These are phyloP conservation scores for Agriopis aurantiaria DNA, from an alignment of 2,888 invertebrate species.

Conservation along the genomic window DNA sequence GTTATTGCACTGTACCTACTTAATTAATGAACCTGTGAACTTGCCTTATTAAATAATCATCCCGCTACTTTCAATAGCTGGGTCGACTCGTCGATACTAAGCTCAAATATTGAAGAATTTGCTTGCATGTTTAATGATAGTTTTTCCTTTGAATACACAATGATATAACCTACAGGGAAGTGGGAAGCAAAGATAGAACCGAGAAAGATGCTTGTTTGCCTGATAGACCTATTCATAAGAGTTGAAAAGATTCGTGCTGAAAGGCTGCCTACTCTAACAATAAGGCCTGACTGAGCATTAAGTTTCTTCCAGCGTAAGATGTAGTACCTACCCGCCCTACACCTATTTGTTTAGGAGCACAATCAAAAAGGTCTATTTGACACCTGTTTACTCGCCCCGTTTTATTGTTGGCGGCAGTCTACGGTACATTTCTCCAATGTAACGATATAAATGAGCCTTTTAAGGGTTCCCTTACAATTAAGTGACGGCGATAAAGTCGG, in stretches of 20 bases:
- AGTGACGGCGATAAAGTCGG: slow-evolving; percentile 41
- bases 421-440: slow-evolving; percentile 45
- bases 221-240: slow-evolving; percentile 28
- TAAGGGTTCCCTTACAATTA: slow-evolving; percentile 47
- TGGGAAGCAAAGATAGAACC: slow-evolving; percentile 14
- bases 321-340: slow-evolving; percentile 15
- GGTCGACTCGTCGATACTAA: too few relatives aligned
- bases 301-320: slow-evolving; percentile 27
- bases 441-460: slow-evolving; percentile 46
- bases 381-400: slow-evolving; percentile 54
- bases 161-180: not conserved
- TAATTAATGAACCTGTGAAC: too few relatives aligned
- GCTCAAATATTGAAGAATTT: not conserved
- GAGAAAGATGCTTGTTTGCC: slow-evolving; percentile 22
- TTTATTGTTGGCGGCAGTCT: slow-evolving; percentile 55
- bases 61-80: too few relatives aligned
- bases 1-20: too few relatives aligned
- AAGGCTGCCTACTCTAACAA: slow-evolving; percentile 30
- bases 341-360: slow-evolving; percentile 31
- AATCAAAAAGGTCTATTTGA: slow-evolving; percentile 44
- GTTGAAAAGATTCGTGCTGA: slow-evolving; percentile 27
- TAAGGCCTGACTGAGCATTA: slow-evolving; percentile 33
- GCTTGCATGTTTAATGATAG: not conserved
- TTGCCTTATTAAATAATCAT: too few relatives aligned
- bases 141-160: not conserved